These are phyloP conservation scores for Reinhardtius hippoglossoides DNA, from an alignment of 2,113 vertebrate genomes.

Conservation along the genomic window DNA sequence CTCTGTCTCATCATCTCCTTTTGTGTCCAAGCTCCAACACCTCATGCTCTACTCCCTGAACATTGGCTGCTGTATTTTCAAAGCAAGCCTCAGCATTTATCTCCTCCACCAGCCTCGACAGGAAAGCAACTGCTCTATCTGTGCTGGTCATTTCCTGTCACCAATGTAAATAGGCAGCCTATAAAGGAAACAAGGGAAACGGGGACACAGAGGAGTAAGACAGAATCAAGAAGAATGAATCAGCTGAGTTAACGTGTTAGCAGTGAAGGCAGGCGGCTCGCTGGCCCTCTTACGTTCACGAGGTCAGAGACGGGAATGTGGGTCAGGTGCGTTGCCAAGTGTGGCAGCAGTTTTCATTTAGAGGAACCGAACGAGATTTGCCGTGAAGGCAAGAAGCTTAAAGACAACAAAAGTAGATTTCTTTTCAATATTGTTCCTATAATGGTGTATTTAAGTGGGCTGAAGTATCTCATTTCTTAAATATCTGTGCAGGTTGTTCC, in stretches of 20 bases:
- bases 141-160: constrained; percentile 72
- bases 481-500: background rate
- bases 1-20: background rate
- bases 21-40: background rate
- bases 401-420: background rate
- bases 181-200: constrained; percentile 65
- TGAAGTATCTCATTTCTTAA: constrained; percentile 9
- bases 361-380: constrained; percentile 17
- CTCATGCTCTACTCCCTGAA: constrained; percentile 1
- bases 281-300: constrained; percentile 37
- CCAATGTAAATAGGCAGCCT: constrained; percentile 69
- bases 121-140: constrained; percentile 73
- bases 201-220: constrained; percentile 39
- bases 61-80: constrained; percentile 36
- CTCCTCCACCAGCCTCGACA: constrained; percentile 66
- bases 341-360: constrained; percentile 46
- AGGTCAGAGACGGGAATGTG: constrained; percentile 31
- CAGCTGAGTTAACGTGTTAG: constrained; percentile 42
- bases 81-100: constrained; percentile 58
- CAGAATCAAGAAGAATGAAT: constrained; percentile 52
- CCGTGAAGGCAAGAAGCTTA: constrained; percentile 5
- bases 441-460: background rate
- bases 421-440: constrained; percentile 10
- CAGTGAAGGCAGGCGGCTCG: constrained; percentile 27
- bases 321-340: constrained; percentile 49